Evolutionary conservation across 2,113 vertebrate species (phyloP).

Genomic region (Clinocottus analis): DNA sequence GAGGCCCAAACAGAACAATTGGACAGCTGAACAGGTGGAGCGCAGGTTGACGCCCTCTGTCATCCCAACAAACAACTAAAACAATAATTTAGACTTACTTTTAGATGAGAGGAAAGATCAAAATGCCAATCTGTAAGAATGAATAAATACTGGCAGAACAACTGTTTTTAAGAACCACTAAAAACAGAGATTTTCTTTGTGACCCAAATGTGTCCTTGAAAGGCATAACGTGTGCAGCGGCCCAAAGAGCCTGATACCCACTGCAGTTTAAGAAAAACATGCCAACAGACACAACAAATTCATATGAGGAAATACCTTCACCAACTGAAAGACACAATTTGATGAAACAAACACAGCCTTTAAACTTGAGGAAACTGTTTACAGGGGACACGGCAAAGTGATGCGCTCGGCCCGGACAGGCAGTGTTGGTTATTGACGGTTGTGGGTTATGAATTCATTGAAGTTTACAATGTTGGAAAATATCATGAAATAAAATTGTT

Average conservation of each 20-base stretch:
- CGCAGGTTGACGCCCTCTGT: not conserved
- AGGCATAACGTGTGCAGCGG: not conserved
- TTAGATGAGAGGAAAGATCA: not conserved
- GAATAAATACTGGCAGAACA: not conserved
- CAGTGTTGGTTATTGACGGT: not conserved
- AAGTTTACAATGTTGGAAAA: not conserved
- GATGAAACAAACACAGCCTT: not conserved
- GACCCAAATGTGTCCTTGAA: not conserved
- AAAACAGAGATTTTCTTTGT: not conserved
- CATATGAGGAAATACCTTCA: not conserved
- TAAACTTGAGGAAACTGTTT: not conserved
- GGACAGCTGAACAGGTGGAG: not conserved
- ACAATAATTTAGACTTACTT: not conserved
- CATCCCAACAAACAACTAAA: slow-evolving; percentile 1
- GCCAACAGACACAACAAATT: not conserved
- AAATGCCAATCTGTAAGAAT: not conserved
- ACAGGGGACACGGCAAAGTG: not conserved
- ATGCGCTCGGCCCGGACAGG: not conserved
- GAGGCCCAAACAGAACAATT: slow-evolving; percentile 35
- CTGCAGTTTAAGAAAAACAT: not conserved
- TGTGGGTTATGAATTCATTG: not conserved
- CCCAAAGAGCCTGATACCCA: not conserved
- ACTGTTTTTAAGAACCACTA: not conserved
- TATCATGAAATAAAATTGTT: not conserved
- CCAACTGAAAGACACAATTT: not conserved